These are phyloP conservation scores for Cololabis saira DNA, from an alignment of 2,113 vertebrate species.

Conservation along the genomic window DNA sequence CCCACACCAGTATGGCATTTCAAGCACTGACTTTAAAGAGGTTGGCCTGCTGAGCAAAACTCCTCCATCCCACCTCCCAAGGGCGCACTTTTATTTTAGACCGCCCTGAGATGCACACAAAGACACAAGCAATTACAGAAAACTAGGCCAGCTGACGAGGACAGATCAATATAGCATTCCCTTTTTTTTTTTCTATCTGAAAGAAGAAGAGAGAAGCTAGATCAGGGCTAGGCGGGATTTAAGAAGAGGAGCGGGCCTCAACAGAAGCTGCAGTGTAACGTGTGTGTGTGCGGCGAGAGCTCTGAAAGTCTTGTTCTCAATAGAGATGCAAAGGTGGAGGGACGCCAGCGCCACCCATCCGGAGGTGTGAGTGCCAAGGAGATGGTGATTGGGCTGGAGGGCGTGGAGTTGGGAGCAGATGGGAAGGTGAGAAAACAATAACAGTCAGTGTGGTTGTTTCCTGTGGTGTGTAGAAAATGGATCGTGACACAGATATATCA, in stretches of 20 bases:
- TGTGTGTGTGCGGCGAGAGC: slow-evolving; percentile 2
- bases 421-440: slow-evolving; percentile 88
- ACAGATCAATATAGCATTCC: slow-evolving; percentile 35
- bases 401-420: slow-evolving; percentile 95
- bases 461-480: neutral
- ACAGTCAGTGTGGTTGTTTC: neutral
- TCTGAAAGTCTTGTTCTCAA: slow-evolving; percentile 61
- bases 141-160: slow-evolving; percentile 42
- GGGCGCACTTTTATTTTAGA: slow-evolving; percentile 43
- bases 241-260: neutral
- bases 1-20: slow-evolving; percentile 38
- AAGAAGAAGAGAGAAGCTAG: slow-evolving; percentile 11
- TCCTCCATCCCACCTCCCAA: slow-evolving; percentile 26
- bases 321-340: slow-evolving; percentile 93
- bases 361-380: slow-evolving; percentile 93
- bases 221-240: neutral
- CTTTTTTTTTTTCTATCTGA: slow-evolving; percentile 10
- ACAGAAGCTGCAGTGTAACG: neutral
- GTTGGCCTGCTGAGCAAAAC: slow-evolving; percentile 11
- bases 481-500: no score
- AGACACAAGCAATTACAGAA: slow-evolving; percentile 35
- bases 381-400: slow-evolving; percentile 94
- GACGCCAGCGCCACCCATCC: slow-evolving; percentile 90
- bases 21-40: slow-evolving; percentile 15
- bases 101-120: slow-evolving; percentile 24